A percentile compares a stretch with the other conserved stretches of the same genome.
These are phyloP conservation scores for Cordylochernes scorpioides DNA, from an alignment of 2,888 invertebrate genomes.

Conservation along the genomic window DNA sequence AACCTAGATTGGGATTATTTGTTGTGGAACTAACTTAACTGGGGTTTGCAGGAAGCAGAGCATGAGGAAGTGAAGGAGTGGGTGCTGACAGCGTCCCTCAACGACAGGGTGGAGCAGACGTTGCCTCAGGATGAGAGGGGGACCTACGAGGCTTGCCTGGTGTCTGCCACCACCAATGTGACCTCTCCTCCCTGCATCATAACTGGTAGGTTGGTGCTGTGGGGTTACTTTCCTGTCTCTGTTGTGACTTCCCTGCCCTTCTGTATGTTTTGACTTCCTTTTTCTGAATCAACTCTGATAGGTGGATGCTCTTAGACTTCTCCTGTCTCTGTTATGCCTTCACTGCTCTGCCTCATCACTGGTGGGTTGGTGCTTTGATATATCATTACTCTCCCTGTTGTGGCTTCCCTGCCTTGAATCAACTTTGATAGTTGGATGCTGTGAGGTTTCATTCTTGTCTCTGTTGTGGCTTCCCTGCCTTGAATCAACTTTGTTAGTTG, in stretches of 20 bases:
- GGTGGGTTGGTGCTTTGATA: too few relatives aligned
- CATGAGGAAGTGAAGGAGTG: slow-evolving; percentile 79
- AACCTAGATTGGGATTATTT: too few relatives aligned
- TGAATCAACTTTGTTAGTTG: too few relatives aligned
- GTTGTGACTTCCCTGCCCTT: slow-evolving; percentile 90
- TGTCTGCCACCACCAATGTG: slow-evolving; percentile 25
- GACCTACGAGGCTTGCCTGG: slow-evolving; percentile 48
- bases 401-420: too few relatives aligned
- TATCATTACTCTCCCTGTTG: too few relatives aligned
- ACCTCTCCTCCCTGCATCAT: slow-evolving; percentile 53
- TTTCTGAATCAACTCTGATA: slow-evolving; percentile 50
- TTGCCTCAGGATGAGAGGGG: slow-evolving; percentile 59
- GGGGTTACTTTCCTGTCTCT: slow-evolving; percentile 78
- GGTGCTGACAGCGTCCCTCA: slow-evolving; percentile 88
- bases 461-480: too few relatives aligned
- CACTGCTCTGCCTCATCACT: slow-evolving; percentile 53
- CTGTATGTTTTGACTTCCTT: slow-evolving; percentile 59
- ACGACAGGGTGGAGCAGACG: slow-evolving; percentile 66
- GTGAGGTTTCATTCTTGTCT: too few relatives aligned
- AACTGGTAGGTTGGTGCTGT: slow-evolving; percentile 39
- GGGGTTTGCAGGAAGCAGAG: slow-evolving; percentile 31
- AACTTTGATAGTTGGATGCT: too few relatives aligned
- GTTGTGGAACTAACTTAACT: too few relatives aligned
- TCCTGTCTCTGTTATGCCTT: slow-evolving; percentile 26
- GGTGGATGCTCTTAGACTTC: slow-evolving; percentile 47